A percentile compares a stretch with the other conserved stretches of the same genome.
These are phyloP conservation scores for Nycticebus coucang DNA, from an alignment of 2,113 vertebrate species.

Conservation along the genomic window DNA sequence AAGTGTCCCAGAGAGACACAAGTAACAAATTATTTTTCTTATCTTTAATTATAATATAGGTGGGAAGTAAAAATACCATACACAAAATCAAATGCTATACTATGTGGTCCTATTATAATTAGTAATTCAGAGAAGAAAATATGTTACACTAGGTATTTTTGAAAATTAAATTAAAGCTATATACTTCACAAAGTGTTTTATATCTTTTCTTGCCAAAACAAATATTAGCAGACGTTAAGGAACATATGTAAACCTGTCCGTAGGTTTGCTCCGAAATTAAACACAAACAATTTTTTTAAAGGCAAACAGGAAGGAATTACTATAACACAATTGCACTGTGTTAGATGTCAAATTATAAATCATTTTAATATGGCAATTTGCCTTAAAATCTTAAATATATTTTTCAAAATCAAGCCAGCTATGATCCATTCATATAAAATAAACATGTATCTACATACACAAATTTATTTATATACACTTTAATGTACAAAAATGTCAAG, in stretches of 20 bases:
- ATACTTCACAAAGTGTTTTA: background rate
- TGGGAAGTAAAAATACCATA: background rate
- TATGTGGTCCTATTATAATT: background rate
- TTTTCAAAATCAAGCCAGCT: conserved; percentile 33
- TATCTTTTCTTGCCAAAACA: background rate
- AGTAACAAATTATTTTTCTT: background rate
- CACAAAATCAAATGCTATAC: background rate
- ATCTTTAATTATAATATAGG: background rate
- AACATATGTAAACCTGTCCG: background rate
- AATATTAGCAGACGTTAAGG: background rate
- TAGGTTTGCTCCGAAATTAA: background rate
- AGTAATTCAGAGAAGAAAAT: background rate
- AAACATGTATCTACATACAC: background rate
- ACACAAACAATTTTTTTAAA: background rate
- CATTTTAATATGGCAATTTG: background rate
- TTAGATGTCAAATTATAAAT: background rate
- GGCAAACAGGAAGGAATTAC: background rate
- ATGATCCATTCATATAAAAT: background rate
- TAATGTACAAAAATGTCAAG: background rate
- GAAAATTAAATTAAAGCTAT: background rate
- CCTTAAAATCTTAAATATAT: background rate
- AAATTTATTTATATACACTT: background rate
- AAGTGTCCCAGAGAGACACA: background rate
- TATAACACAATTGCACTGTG: background rate
- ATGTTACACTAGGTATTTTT: too few relatives aligned